Evolutionary conservation across 2,797 vertebrate species (phyloP), one percentile per base, ranked within the genome.

Genomic region (Dipus sagitta): DNA sequence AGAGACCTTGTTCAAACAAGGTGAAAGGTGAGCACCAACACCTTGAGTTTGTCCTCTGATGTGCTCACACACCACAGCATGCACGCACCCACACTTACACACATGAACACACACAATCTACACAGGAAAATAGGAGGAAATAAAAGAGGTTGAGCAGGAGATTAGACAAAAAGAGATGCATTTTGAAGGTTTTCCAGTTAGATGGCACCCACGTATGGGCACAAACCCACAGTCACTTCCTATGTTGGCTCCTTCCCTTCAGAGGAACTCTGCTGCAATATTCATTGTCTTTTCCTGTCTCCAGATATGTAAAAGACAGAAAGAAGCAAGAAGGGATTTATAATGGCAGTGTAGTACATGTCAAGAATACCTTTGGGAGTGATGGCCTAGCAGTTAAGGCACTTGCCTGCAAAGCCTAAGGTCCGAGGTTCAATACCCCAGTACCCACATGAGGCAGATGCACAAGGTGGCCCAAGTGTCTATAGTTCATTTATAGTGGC

Each of bases 131-230:
- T 14, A 15, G 54, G 28, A 18, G 34, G 34, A 75, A 75, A 60
- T 28, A 74, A 38, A 74, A 34, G 62, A 58, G 34, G 28, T 23
- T 74, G 62, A 1, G 6, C 1, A 58, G 6, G 42, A 32, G 75
- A 18, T 17, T 54, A 78, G 42, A 30, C 58, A 42, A 77, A 79
- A n/a, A 68, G 80, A 86, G 38, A 81, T 6, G 42, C 58, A 30
- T 13, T 64, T 47, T 15, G 7, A 80, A 71, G 7, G 10, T 11
- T 3, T 13, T 24, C 0, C 58, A 38, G 0, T 1, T 2, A 23
- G 38, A 70, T 26, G 38, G 62, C 0, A 0, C n/a, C 54, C 15
- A 11, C 0, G 0, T 67, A 2, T 2, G 14, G 26, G 30, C 3
- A n/a, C 38, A 78, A 78, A 65, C 54, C 60, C 13, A 28, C 20